Conservation (phyloP, 2,888 invertebrate species). For the Fissipunctia ypsillon region DNA sequence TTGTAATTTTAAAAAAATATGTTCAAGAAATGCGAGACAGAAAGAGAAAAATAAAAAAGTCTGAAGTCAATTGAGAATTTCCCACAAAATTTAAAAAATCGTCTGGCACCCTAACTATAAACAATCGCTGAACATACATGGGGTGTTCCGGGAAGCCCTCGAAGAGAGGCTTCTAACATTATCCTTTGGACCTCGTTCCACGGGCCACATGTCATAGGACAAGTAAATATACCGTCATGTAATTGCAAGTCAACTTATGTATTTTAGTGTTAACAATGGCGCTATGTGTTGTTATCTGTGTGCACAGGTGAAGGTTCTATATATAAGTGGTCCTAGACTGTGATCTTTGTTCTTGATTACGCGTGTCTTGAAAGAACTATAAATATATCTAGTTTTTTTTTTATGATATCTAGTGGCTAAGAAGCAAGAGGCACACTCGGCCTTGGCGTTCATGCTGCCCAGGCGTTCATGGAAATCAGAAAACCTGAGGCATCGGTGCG, state of each 20-base stretch:
- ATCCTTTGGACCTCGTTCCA: no score
- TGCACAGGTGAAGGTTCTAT: constrained; percentile 24
- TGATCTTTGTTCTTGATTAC: constrained; percentile 21
- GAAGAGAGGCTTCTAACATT: no score
- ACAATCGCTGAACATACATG: no score
- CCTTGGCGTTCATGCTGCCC: neutral
- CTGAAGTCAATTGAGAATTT: no score
- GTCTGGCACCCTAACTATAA: no score
- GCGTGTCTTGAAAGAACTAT: neutral
- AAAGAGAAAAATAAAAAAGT: no score
- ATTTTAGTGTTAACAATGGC: constrained; percentile 10
- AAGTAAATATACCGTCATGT: constrained; percentile 14
- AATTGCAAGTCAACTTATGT: constrained; percentile 21
- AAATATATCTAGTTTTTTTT: neutral
- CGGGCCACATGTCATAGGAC: no score
- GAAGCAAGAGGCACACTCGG: neutral
- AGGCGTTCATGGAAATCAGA: neutral
- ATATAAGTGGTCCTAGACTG: neutral
- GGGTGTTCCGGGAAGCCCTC: no score
- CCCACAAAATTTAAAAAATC: no score
- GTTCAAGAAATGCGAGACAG: no score
- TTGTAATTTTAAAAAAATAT: no score
- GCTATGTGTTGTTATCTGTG: neutral
- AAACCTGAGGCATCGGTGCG: neutral
- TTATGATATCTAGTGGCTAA: neutral